Percentiles rank a stretch among this genome's conserved stretches.
These are phyloP conservation scores for Eulimnadia texana DNA, from an alignment of 1,140 invertebrate species.

Conservation along the genomic window DNA sequence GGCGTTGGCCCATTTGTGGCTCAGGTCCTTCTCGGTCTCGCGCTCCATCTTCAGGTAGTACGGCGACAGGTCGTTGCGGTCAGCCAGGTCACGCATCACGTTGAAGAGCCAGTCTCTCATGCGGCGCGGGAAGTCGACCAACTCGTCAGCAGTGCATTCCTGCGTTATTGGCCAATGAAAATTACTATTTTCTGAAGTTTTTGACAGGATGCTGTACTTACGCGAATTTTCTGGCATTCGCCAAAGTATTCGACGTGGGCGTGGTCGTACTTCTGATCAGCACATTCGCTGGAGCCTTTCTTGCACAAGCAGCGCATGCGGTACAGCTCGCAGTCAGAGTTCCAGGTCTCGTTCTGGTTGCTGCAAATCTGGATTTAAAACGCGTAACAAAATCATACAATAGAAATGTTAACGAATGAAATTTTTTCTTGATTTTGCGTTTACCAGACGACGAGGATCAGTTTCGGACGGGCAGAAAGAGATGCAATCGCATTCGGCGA, in stretches of 20 bases:
- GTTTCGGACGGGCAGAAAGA: slow-evolving; percentile 60
- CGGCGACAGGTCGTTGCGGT: slow-evolving; percentile 67
- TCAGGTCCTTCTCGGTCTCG: slow-evolving; percentile 68
- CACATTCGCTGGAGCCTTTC: slow-evolving; percentile 53
- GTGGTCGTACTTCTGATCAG: slow-evolving; percentile 57
- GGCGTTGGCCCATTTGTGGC: slow-evolving; percentile 70
- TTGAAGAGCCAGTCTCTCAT: slow-evolving; percentile 96
- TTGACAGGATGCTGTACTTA: slow-evolving; percentile 30
- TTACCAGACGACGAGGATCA: slow-evolving; percentile 55
- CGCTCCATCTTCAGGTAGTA: slow-evolving; percentile 72
- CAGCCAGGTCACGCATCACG: slow-evolving; percentile 85
- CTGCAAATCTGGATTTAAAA: slow-evolving; percentile 64
- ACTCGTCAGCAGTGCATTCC: slow-evolving; percentile 65
- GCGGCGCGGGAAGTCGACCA: slow-evolving; percentile 76
- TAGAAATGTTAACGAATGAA: too few species aligned
- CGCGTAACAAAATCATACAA: too few species aligned
- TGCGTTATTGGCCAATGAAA: slow-evolving; percentile 25
- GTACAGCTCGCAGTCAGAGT: slow-evolving; percentile 82
- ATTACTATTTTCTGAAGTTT: slow-evolving; percentile 1
- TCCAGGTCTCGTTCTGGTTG: slow-evolving; percentile 85
- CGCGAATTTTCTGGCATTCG: slow-evolving; percentile 58
- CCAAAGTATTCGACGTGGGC: slow-evolving; percentile 89
- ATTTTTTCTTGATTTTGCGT: too few species aligned
- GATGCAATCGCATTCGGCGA: slow-evolving; percentile 72
- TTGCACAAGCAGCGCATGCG: slow-evolving; percentile 77